Evolutionary conservation across 1,140 invertebrate genomes (phyloP), one percentile per base, ranked within the genome.

Genomic region (Atopsyche davidsoni): DNA sequence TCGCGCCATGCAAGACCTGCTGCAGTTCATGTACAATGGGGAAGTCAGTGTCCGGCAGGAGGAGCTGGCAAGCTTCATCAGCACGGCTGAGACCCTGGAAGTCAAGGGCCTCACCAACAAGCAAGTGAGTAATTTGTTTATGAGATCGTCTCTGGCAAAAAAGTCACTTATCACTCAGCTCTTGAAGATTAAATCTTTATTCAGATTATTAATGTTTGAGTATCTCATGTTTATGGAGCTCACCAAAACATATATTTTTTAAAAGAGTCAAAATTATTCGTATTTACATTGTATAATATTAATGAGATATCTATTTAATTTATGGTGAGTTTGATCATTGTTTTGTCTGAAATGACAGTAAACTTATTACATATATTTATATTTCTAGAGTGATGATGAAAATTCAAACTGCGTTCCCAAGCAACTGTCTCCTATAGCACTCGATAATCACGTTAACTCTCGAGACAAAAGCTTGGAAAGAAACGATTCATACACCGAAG

Each of bases 1-100:
- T 62, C 68, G 72, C 55, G 81, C 84, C 43, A 73, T 87, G 64
- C 77, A 73, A 64, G 78, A 83, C 62, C 71, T 87, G 41, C 64
- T 87, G 25, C 79, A 82, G 55, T 87, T 87, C 60, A 86, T 87
- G 79, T 87, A 87, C 57, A 77, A 81, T 70, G 85, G 85, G 43
- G 83, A 87, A 74, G 83, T 86, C 1, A 85, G 84, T 66, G 80
- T 87, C 17, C 79, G 76, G 54, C 78, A 85, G 61, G 82, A 86
- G 60, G 82, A 87, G 66, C 74, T 88, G 55, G 75, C 79, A 57
- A 78, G 76, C 55, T 85, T 88, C 63, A 76, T 87, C 59, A 83
- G 82, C 62, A 82, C 83, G 48, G 85, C 85, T 21, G 82, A 87
- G 68, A 79, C 80, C 34, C 72, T 87, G 52, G 80, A 85, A 69